Conservation (phyloP, 2,113 vertebrate genomes). For the Rhinopithecus roxellana region DNA sequence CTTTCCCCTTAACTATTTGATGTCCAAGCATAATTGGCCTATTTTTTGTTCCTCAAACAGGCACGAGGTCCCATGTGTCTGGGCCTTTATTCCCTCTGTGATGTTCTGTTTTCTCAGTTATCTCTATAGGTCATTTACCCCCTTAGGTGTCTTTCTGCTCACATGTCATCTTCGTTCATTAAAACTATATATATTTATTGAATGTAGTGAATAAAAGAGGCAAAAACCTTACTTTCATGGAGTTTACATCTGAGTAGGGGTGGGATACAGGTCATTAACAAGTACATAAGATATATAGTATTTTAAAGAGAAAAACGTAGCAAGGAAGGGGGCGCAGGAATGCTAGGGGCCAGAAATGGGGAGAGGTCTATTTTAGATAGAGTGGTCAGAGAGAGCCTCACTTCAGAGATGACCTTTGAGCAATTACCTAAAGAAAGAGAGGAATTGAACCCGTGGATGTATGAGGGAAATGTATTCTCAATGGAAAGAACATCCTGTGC, state of each 20-base stretch:
- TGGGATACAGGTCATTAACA: background rate
- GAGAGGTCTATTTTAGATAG: background rate
- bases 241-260: background rate
- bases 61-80: background rate
- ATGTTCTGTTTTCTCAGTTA: background rate
- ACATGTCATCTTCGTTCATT: background rate
- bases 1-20: background rate
- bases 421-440: background rate
- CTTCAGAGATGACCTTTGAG: background rate
- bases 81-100: background rate
- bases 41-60: background rate
- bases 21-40: background rate
- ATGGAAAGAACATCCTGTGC: background rate
- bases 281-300: background rate
- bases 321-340: background rate
- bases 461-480: background rate
- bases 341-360: background rate
- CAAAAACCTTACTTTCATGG: background rate
- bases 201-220: background rate
- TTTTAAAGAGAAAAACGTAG: background rate
- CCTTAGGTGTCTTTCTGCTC: background rate
- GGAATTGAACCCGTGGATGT: background rate
- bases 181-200: background rate
- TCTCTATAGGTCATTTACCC: background rate
- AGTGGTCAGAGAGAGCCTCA: background rate